Percentiles rank a stretch among this genome's conserved stretches.
Evolutionary conservation across 2,113 vertebrate genomes (phyloP).

Genomic region (Gallinago paraguaiae): DNA sequence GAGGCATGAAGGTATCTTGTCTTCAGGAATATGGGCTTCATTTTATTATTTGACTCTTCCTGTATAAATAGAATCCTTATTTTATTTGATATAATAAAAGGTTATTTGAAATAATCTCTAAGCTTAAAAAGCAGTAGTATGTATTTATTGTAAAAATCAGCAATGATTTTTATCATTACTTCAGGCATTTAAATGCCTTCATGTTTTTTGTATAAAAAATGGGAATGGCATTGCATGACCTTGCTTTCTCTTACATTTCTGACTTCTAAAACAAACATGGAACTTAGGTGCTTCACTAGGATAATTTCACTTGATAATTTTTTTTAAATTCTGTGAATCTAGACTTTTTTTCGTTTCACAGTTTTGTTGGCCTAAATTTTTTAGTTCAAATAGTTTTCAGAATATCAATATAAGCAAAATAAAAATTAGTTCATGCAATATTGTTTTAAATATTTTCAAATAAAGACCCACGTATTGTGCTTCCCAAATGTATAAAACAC

Average conservation of each 20-base stretch:
- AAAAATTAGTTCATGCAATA: not conserved
- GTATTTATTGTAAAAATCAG: constrained; percentile 19
- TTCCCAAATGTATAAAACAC: not conserved
- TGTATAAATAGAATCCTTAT: constrained; percentile 54
- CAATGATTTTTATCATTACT: not conserved
- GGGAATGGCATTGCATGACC: not conserved
- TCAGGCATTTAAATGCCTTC: not conserved
- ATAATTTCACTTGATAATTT: not conserved
- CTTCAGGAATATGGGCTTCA: constrained; percentile 49
- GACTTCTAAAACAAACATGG: not conserved
- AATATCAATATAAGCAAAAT: not conserved
- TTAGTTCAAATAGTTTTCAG: not conserved
- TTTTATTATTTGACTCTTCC: constrained; percentile 47
- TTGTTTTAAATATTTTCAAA: not conserved
- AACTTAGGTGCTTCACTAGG: not conserved
- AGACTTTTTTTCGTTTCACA: not conserved
- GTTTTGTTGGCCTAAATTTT: not conserved
- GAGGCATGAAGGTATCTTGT: constrained; percentile 39
- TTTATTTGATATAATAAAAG: constrained; percentile 54
- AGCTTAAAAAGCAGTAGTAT: constrained; percentile 28
- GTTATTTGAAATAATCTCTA: constrained; percentile 19
- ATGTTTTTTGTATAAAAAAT: not conserved
- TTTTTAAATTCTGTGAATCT: not conserved
- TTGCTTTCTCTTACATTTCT: not conserved
- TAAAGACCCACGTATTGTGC: not conserved